Evolutionary conservation across 2,888 invertebrate species (phyloP).

Genomic region (Drosophila dives): DNA sequence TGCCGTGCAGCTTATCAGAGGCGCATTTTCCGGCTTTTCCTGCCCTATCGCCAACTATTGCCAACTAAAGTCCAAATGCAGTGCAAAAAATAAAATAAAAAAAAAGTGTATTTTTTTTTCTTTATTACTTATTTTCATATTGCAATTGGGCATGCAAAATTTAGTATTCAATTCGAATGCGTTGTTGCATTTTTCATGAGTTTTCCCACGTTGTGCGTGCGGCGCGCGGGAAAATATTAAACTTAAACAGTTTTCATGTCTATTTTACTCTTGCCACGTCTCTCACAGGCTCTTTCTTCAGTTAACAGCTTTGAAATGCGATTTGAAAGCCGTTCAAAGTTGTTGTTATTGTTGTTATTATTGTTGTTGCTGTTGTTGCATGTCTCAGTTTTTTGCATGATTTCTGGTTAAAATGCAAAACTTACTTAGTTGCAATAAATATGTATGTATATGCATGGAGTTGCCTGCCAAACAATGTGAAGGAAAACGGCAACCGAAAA

Average conservation of each 20-base stretch:
- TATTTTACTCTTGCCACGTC: conserved; percentile 10
- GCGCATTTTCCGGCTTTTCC: conserved; percentile 26
- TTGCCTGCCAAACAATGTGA: conserved; percentile 69
- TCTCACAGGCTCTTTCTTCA: conserved; percentile 49
- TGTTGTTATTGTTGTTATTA: conserved; percentile 25
- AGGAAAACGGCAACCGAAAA: conserved; percentile 67
- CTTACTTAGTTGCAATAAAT: conserved; percentile 72
- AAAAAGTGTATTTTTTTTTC: not conserved
- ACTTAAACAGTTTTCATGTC: conserved; percentile 69
- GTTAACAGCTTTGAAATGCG: conserved; percentile 71
- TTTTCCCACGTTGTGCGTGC: conserved; percentile 79
- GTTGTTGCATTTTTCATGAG: conserved; percentile 65
- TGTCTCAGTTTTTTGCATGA: conserved; percentile 71
- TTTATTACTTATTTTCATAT: conserved; percentile 39
- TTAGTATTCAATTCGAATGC: conserved; percentile 51
- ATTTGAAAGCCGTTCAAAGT: conserved; percentile 67
- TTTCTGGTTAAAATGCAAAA: conserved; percentile 77
- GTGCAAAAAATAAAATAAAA: not conserved
- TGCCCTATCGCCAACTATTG: conserved; percentile 27
- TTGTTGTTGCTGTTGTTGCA: conserved; percentile 59
- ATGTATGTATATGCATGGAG: conserved; percentile 74
- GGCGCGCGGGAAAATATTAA: conserved; percentile 72
- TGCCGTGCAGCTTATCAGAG: conserved; percentile 49
- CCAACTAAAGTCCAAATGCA: conserved; percentile 19
- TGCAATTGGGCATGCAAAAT: conserved; percentile 60